Base-by-base conservation (phyloP, 2,797 vertebrate genomes). In the Sebastes miniatus region DNA sequence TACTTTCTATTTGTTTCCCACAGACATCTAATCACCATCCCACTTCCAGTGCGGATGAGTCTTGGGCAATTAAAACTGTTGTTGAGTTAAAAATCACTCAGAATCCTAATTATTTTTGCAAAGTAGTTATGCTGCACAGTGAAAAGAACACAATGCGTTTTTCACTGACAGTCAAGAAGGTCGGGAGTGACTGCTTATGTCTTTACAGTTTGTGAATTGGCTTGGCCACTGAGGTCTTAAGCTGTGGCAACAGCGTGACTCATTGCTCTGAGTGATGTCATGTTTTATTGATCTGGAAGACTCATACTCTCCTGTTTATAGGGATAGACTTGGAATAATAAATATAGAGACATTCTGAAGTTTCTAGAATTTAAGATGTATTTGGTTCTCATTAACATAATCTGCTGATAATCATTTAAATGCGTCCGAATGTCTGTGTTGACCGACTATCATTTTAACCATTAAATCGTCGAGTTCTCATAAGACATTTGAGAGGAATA, bases 231-330 rank as follows among this genome's bases (percentile, higher is more conserved):
- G 43, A 47, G 43, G 43, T 47, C 43, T 47, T 50, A 69, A 68
- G 29, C 66, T 69, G 47, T 32, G 54, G 22, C 32, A 47, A 24
- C 34, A 22, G 11, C 13, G 16, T 50, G 56, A 20, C 16, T 11
- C 39, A 34, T 1, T 1, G 1, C 6, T 56, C 27, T 67, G 43
- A 39, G 20, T 71, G 52, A 70, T 75, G 47, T 63, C 39, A 66
- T 72, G 16, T 56, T 73, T 36, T 73, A 87, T 74, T 58, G 77
- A 88, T 84, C 25, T 29, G 52, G 8, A 52, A 14, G 61, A 73
- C 68, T 71, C 29, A 52, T 25, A 8, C 27, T 27, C 34, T 36
- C 20, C 14, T 14, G 39, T 70, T 47, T 24, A 47, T 14, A 16
- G 20, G 1, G 47, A 59, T 5, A 9, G n/a, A 80, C 27, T 27